phyloP scores from a whole-genome alignment of 2,888 invertebrate genomes.

The Spatulosminthurus flaviceps region DNA sequence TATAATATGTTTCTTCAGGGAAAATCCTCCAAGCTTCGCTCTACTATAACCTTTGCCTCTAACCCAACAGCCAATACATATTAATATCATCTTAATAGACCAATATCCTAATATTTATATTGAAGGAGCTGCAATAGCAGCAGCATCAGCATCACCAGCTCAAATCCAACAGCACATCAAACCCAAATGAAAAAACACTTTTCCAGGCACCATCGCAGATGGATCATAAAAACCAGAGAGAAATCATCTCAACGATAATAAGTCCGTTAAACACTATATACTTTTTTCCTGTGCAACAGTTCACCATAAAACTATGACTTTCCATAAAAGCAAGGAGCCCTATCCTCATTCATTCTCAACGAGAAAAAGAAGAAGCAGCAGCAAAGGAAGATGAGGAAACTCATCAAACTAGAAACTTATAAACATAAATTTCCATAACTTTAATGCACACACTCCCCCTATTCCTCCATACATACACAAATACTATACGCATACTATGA shows the following conservation, averaged over 20 bases:
- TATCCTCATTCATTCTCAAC: no score
- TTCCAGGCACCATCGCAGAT: conserved; percentile 34
- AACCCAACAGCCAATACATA: not conserved
- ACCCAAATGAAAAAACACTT: conserved; percentile 21
- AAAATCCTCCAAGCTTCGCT: not conserved
- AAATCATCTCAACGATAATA: conserved; percentile 43
- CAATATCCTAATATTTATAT: conserved; percentile 7
- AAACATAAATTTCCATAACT: not conserved
- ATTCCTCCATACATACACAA: no score
- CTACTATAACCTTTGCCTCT: no score
- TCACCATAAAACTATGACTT: not conserved
- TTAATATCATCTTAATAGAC: conserved; percentile 1
- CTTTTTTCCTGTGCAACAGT: not conserved
- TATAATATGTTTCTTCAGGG: no score
- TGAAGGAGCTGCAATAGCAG: not conserved
- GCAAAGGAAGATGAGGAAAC: not conserved
- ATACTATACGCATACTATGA: no score
- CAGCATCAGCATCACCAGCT: no score
- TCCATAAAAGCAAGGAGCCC: no score
- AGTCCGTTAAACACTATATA: conserved; percentile 27
- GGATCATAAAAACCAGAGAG: conserved; percentile 42
- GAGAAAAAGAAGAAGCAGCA: no score
- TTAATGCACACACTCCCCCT: not conserved
- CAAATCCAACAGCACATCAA: no score
- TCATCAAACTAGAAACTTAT: conserved; percentile 3